phyloP scores from a whole-genome alignment of 1,140 invertebrate genomes.

The Pentalonia nigronervosa region DNA sequence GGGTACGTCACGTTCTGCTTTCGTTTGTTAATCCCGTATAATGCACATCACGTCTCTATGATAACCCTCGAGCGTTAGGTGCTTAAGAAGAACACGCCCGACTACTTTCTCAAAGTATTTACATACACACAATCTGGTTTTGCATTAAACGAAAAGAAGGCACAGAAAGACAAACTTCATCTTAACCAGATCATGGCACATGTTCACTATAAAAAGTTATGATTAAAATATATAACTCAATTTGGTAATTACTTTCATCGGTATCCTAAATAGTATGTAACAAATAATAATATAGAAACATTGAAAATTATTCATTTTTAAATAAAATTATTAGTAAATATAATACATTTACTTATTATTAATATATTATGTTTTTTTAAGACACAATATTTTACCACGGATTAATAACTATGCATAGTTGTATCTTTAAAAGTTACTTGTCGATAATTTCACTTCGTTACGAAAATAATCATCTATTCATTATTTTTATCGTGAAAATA shows the following conservation, averaged over 20 bases:
- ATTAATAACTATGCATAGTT: not conserved
- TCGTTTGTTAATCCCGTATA: slow-evolving; percentile 51
- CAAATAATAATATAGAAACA: not conserved
- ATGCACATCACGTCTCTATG: slow-evolving; percentile 41
- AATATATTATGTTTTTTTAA: not conserved
- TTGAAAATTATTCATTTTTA: not conserved
- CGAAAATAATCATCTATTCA: not conserved
- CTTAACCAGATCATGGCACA: not conserved
- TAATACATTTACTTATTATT: too few relatives aligned
- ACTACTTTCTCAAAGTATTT: slow-evolving; percentile 54
- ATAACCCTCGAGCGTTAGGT: slow-evolving; percentile 12
- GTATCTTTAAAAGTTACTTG: not conserved
- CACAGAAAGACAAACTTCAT: not conserved
- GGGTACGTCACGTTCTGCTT: slow-evolving; percentile 34
- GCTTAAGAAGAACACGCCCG: slow-evolving; percentile 47
- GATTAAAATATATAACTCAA: not conserved
- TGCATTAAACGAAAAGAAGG: not conserved
- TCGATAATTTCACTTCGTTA: not conserved
- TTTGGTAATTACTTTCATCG: not conserved
- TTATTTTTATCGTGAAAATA: not conserved
- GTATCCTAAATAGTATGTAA: not conserved
- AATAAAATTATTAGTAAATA: not conserved
- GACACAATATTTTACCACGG: not conserved
- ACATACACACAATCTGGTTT: slow-evolving; percentile 33
- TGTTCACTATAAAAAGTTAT: not conserved